These are phyloP conservation scores for Leptatherina wallacei DNA, from an alignment of 2,797 vertebrate genomes.

Conservation along the genomic window DNA sequence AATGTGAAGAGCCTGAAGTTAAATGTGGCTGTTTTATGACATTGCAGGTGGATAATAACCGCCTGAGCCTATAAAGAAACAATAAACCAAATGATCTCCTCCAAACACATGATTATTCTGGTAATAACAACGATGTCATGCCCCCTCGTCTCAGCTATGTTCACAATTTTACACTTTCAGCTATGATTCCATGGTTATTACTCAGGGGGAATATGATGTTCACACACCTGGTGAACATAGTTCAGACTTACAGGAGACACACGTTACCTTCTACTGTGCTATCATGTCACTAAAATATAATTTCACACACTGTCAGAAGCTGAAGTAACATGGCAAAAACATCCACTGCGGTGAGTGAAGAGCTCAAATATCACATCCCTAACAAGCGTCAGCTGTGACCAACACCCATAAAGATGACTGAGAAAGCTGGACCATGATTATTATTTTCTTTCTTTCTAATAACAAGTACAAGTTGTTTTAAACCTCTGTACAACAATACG, in stretches of 20 bases:
- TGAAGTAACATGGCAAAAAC: conserved; percentile 3
- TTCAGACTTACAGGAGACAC: not conserved
- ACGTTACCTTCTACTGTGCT: conserved; percentile 4
- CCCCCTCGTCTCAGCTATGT: not conserved
- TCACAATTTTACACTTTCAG: not conserved
- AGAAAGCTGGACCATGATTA: not conserved
- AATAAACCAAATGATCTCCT: not conserved
- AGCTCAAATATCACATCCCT: conserved; percentile 14
- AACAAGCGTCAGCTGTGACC: conserved; percentile 8
- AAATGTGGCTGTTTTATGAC: not conserved
- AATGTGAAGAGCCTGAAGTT: not conserved
- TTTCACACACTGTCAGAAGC: conserved; percentile 29
- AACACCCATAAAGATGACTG: conserved; percentile 5
- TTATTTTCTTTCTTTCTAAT: not conserved
- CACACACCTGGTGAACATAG: not conserved
- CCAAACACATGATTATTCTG: conserved; percentile 10
- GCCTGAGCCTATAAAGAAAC: not conserved
- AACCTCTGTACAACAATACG: not conserved
- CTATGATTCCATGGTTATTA: not conserved
- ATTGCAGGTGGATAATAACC: not conserved
- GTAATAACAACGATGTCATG: conserved; percentile 4
- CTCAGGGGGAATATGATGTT: not conserved
- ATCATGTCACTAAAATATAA: conserved; percentile 24
- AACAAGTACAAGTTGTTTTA: not conserved
- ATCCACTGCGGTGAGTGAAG: conserved; percentile 2